A percentile compares a stretch with the other conserved stretches of the same genome.
These are phyloP conservation scores for Heterotis niloticus DNA, from an alignment of 2,113 vertebrate species.

Conservation along the genomic window DNA sequence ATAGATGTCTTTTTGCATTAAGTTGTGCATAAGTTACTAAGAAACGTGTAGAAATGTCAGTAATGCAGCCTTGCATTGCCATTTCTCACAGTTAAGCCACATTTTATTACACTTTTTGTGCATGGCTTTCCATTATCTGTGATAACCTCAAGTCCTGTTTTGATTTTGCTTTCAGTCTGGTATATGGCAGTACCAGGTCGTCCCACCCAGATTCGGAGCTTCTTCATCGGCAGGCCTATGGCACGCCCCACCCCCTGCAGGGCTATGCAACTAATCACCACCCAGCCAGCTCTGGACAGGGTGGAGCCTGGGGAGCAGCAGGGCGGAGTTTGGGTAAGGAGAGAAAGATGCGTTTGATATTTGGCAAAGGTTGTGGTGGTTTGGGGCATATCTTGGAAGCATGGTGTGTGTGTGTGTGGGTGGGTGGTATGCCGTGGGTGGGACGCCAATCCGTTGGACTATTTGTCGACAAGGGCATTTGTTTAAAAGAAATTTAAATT, in stretches of 20 bases:
- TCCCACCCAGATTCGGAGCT: conserved; percentile 84
- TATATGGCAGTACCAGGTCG: conserved; percentile 83
- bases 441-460: too few species aligned
- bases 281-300: conserved; percentile 68
- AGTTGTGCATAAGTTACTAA: too few species aligned
- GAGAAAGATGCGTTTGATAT: background rate
- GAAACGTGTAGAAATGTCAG: background rate
- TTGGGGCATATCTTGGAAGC: background rate
- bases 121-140: background rate
- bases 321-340: conserved; percentile 62
- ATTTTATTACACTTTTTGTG: background rate
- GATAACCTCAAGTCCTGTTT: background rate
- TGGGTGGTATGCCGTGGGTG: too few species aligned
- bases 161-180: conserved; percentile 64
- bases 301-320: conserved; percentile 58
- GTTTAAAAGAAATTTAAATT: background rate
- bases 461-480: background rate
- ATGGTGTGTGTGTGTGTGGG: too few species aligned
- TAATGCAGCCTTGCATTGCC: background rate
- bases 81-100: background rate
- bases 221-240: conserved; percentile 80
- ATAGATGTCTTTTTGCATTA: background rate
- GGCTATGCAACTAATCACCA: conserved; percentile 88
- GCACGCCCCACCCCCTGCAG: conserved; percentile 78
- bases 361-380: background rate